Conservation (phyloP, 2,888 invertebrate species). For the Drosophila recens region DNA sequence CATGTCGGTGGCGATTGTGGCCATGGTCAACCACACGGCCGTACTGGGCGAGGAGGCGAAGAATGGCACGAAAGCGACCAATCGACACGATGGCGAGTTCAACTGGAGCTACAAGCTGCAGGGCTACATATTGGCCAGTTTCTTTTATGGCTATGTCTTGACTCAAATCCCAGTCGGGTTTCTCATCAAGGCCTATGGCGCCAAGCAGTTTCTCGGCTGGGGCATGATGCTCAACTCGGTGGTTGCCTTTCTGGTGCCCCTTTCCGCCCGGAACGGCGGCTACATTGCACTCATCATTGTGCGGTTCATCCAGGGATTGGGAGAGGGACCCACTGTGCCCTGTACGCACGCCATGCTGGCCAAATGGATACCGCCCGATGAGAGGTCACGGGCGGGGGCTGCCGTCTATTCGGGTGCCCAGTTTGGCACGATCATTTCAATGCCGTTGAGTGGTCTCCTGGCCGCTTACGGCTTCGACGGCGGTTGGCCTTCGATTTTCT, state of each 20-base stretch:
- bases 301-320: slow-evolving; percentile 94
- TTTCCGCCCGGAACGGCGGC: slow-evolving; percentile 90
- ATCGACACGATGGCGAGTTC: slow-evolving; percentile 88
- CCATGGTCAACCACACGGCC: slow-evolving; percentile 94
- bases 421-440: slow-evolving; percentile 94
- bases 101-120: slow-evolving; percentile 91
- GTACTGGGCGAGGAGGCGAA: slow-evolving; percentile 85
- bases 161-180: slow-evolving; percentile 95
- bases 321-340: slow-evolving; percentile 90
- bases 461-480: slow-evolving; percentile 90
- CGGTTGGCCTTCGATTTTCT: slow-evolving; percentile 95
- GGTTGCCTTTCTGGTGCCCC: slow-evolving; percentile 93
- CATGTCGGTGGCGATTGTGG: slow-evolving; percentile 95
- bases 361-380: slow-evolving; percentile 95
- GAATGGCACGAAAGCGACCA: slow-evolving; percentile 36
- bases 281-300: slow-evolving; percentile 89
- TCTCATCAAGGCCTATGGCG: slow-evolving; percentile 94
- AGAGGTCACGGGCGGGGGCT: slow-evolving; percentile 94
- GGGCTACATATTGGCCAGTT: slow-evolving; percentile 93
- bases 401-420: slow-evolving; percentile 94
- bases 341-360: slow-evolving; percentile 96
- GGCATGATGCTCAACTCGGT: slow-evolving; percentile 94
- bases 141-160: slow-evolving; percentile 96
- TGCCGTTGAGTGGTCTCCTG: slow-evolving; percentile 93
- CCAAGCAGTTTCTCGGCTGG: slow-evolving; percentile 92